phyloP scores from a whole-genome alignment of 2,797 vertebrate genomes.

The Ptychadena robeensis region DNA sequence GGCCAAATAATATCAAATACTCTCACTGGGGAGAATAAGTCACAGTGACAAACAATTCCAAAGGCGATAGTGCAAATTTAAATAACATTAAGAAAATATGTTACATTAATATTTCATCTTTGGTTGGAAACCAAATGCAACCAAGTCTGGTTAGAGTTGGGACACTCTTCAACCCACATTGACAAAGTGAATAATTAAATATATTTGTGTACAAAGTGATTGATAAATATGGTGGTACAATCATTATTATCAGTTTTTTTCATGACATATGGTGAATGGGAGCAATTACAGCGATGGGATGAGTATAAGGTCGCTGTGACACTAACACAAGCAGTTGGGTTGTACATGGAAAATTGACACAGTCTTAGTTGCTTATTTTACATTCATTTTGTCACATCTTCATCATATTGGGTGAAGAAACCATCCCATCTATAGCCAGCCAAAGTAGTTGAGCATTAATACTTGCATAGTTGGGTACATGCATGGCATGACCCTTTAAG shows the following conservation, averaged over 20 bases:
- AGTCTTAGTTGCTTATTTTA: too few species aligned
- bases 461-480: constrained; percentile 25
- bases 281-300: neutral
- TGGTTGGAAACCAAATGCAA: constrained; percentile 56
- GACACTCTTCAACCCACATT: neutral
- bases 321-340: neutral
- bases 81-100: constrained; percentile 57
- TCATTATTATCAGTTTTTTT: neutral
- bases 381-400: too few species aligned
- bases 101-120: constrained; percentile 59
- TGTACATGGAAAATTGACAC: too few species aligned
- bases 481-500: constrained; percentile 41
- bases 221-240: neutral
- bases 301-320: neutral
- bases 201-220: neutral
- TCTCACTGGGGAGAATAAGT: constrained; percentile 58
- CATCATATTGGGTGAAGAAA: neutral
- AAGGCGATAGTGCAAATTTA: constrained; percentile 65
- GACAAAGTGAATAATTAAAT: too few species aligned
- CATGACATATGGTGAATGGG: neutral
- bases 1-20: constrained; percentile 21
- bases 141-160: neutral
- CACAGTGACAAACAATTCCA: constrained; percentile 63
- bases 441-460: neutral
- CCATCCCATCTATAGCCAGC: neutral